A percentile compares a stretch with the other conserved stretches of the same genome.
These are phyloP conservation scores for Phrynocephalus forsythii DNA, from an alignment of 2,797 vertebrate species.

Conservation along the genomic window DNA sequence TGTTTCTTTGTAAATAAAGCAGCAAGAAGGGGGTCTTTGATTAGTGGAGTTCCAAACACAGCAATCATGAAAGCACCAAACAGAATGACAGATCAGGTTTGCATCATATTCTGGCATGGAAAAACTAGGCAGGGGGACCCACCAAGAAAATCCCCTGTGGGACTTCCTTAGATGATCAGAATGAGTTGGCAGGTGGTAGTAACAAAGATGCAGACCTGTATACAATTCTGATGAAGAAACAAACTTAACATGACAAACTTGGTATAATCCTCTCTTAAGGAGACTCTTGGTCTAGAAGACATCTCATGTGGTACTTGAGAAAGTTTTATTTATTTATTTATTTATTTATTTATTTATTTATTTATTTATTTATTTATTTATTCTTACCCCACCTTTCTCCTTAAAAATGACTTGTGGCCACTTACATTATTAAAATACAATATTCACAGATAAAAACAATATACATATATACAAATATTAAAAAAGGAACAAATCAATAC, in stretches of 20 bases:
- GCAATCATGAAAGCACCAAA: slow-evolving; percentile 38
- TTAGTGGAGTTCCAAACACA: slow-evolving; percentile 51
- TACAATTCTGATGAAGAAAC: background rate
- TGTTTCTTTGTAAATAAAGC: slow-evolving; percentile 53
- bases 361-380: too few relatives aligned
- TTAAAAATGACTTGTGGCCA: too few relatives aligned
- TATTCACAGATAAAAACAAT: too few relatives aligned
- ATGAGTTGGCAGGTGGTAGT: background rate
- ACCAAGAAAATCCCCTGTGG: background rate
- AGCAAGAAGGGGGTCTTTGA: slow-evolving; percentile 55
- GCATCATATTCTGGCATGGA: slow-evolving; percentile 26
- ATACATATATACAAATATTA: too few relatives aligned
- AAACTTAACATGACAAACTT: background rate
- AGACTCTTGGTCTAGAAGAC: background rate
- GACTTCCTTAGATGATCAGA: slow-evolving; percentile 4
- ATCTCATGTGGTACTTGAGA: background rate
- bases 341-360: too few relatives aligned
- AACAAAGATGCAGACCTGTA: background rate
- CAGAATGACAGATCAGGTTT: slow-evolving; percentile 46
- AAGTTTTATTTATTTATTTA: background rate
- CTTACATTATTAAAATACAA: too few relatives aligned
- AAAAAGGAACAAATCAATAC: too few relatives aligned
- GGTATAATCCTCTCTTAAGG: background rate
- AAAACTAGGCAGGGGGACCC: background rate
- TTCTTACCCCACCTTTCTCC: too few relatives aligned